Conservation (phyloP, 1,140 invertebrate genomes). For the Drosophila kurseongensis region DNA sequence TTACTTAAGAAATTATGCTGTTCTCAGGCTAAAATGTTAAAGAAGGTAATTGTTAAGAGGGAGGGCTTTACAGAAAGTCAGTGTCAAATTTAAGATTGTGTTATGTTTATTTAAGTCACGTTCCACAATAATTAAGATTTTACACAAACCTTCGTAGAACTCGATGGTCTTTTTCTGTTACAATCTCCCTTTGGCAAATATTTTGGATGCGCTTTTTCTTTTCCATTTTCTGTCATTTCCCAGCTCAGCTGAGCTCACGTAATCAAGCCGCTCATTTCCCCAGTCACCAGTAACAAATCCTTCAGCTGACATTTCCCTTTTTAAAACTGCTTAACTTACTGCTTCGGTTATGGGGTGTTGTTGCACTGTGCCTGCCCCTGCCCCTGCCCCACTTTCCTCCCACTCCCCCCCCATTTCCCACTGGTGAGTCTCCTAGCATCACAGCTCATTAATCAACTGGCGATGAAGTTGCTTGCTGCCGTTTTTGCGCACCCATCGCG, state of each 20-base stretch:
- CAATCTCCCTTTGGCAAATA: constrained; percentile 4
- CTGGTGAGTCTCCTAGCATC: constrained; percentile 40
- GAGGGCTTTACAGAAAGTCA: too few relatives aligned
- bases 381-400: not conserved
- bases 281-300: constrained; percentile 53
- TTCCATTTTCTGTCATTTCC: constrained; percentile 8
- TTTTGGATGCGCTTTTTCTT: constrained; percentile 20
- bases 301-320: constrained; percentile 51
- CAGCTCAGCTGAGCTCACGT: constrained; percentile 42
- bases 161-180: not conserved
- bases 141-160: too few relatives aligned
- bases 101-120: too few relatives aligned
- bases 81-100: too few relatives aligned
- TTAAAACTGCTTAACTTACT: constrained; percentile 56
- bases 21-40: not conserved
- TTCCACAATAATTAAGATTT: too few relatives aligned
- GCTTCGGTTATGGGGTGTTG: constrained; percentile 31
- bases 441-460: constrained; percentile 79
- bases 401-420: constrained; percentile 7
- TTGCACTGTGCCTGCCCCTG: constrained; percentile 2
- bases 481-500: constrained; percentile 42
- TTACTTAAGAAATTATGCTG: not conserved
- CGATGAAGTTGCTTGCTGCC: constrained; percentile 27
- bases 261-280: constrained; percentile 52
- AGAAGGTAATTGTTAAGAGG: not conserved